Percentiles rank a stretch among this genome's conserved stretches.
Conservation (phyloP, 2,113 vertebrate genomes). For the Phrynosoma blainvillii region DNA sequence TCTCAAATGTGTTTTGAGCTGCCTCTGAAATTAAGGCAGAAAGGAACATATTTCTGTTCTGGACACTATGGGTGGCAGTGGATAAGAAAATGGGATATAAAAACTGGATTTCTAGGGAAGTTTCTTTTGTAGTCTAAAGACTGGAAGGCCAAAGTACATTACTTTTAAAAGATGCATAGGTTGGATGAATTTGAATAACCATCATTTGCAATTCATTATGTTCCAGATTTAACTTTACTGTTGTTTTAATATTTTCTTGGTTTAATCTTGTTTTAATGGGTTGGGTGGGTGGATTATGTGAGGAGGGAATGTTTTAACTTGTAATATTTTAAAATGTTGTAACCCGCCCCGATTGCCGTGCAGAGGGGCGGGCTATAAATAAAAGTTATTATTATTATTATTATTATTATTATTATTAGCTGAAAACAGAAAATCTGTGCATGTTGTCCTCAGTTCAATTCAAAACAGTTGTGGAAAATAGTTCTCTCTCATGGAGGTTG, state of each 20-base stretch:
- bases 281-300: no score
- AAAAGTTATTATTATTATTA: no score
- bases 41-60: conserved; percentile 59
- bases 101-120: neutral
- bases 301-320: no score
- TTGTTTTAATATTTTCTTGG: no score
- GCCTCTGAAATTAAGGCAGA: conserved; percentile 61
- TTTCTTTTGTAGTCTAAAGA: neutral
- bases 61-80: conserved; percentile 43
- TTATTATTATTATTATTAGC: no score
- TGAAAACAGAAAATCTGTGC: neutral
- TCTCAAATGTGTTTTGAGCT: conserved; percentile 56
- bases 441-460: neutral
- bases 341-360: no score
- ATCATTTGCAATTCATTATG: neutral
- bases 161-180: neutral
- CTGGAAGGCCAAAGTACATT: neutral
- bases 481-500: neutral
- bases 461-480: neutral
- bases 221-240: no score
- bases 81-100: neutral
- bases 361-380: no score
- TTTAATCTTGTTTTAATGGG: no score
- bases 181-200: neutral
- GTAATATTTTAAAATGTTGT: no score